Evolutionary conservation across 2,888 invertebrate genomes (phyloP).

Genomic region (Venusia cambrica): DNA sequence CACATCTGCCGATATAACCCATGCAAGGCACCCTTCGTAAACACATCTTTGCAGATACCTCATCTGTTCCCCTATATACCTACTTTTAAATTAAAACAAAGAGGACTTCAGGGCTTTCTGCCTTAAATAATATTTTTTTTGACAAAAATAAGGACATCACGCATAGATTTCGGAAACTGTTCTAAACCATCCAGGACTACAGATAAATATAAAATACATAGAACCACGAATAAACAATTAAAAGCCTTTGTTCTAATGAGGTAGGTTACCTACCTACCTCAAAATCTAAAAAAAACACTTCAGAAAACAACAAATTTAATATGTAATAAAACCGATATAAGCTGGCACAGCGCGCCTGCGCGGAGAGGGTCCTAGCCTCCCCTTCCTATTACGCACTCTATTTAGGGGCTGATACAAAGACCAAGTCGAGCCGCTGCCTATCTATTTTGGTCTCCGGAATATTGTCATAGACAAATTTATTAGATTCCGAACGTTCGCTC

Average conservation of each 20-base stretch:
- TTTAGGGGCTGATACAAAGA: conserved; percentile 79
- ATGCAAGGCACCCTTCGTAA: conserved; percentile 47
- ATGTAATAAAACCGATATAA: conserved; percentile 75
- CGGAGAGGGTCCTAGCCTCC: conserved; percentile 54
- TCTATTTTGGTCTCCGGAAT: conserved; percentile 77
- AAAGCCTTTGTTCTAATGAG: too few relatives aligned
- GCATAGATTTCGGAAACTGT: too few relatives aligned
- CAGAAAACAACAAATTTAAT: conserved; percentile 64
- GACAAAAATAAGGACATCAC: too few relatives aligned
- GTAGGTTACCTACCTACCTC: too few relatives aligned
- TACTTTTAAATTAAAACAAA: conserved; percentile 4
- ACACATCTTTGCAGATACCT: conserved; percentile 32
- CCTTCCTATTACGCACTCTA: conserved; percentile 78
- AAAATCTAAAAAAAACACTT: conserved; percentile 42
- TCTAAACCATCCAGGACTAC: too few relatives aligned
- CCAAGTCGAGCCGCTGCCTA: conserved; percentile 55
- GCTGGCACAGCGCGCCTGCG: conserved; percentile 59
- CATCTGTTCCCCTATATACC: conserved; percentile 10
- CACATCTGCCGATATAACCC: conserved; percentile 68
- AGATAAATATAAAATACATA: conserved; percentile 2
- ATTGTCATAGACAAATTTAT: conserved; percentile 70
- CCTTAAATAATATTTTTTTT: too few relatives aligned
- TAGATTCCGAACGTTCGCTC: conserved; percentile 54
- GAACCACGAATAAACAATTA: conserved; percentile 14
- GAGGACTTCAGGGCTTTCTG: not conserved